Base-by-base conservation (phyloP, 2,797 vertebrate species). In the Bufotes viridis region DNA sequence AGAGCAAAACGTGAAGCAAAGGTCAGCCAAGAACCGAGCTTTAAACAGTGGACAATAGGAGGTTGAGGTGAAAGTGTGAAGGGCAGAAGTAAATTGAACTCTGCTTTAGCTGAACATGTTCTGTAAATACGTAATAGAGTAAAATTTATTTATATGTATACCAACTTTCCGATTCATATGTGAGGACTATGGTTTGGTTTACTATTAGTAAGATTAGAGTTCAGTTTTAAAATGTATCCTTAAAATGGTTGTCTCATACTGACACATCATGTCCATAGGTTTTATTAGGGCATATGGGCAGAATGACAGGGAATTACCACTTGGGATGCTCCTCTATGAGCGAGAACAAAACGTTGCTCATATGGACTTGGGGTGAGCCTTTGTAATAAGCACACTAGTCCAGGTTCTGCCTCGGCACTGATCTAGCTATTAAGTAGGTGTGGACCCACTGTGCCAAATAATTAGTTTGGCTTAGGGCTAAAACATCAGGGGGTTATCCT, bases 1-100 rank as follows among this genome's bases (percentile, higher is more conserved):
- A 81, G n/a, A 80, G 24, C 20, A 87, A 51, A 81, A 87, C n/a
- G 65, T 60, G 63, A 70, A 86, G 15, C 53, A 80, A 72, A 86
- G 65, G 85, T 72, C 85, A 81, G 85, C 78, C 75, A 81, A 60
- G 78, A 70, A 42, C 78, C 51, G 0, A 24, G 53, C 78, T 87
- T 60, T 87, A 81, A 81, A 87, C 81, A 87, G 51, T 34, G 78
- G 42, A 80, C 58, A 70, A 81, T 72, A 57, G 55, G 1, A 49
- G 20, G 78, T 72, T 79, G 61, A 79, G 0, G 65, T 15, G 18
- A 70, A 58, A 3, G 76, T 29, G 15, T 60, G 10, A 24, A 18
- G 53, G 55, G 51, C 51, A 51, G 53, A 81, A 29, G 8, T 60
- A 29, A 80, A 42, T 20, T 74, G 11, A 84, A 15, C 49, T 49